Evolutionary conservation across 2,797 vertebrate species (phyloP).

Genomic region (Brachymystax lenok): DNA sequence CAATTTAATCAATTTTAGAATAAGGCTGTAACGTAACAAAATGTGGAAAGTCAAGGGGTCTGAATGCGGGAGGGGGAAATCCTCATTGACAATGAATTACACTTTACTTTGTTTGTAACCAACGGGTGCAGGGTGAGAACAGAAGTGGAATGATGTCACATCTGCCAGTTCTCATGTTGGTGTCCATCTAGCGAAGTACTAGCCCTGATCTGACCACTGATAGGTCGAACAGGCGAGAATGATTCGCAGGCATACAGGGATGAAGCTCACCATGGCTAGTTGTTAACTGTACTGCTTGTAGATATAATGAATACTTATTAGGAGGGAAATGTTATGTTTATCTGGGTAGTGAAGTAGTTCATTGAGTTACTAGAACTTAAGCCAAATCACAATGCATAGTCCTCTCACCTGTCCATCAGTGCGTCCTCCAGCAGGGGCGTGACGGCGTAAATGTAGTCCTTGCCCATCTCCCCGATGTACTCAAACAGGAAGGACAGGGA

Average conservation of each 20-base stretch:
- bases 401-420: constrained; percentile 92
- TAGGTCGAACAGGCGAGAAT: constrained; percentile 71
- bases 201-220: constrained; percentile 69
- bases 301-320: too few species aligned
- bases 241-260: constrained; percentile 48
- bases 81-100: background rate
- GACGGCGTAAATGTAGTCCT: constrained; percentile 98
- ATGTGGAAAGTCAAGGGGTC: too few species aligned
- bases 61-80: background rate
- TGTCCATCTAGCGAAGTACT: constrained; percentile 67
- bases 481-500: constrained; percentile 98
- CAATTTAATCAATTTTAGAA: too few species aligned
- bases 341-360: too few species aligned
- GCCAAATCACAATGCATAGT: background rate
- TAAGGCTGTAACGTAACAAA: too few species aligned
- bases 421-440: constrained; percentile 97
- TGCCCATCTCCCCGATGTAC: constrained; percentile 99
- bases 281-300: too few species aligned
- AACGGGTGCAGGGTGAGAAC: constrained; percentile 71
- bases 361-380: too few species aligned
- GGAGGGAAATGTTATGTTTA: too few species aligned
- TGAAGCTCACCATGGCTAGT: too few species aligned
- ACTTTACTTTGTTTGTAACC: constrained; percentile 50
- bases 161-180: constrained; percentile 66
- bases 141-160: constrained; percentile 39